Evolutionary conservation across 2,113 vertebrate genomes (phyloP), one percentile per base, ranked within the genome.

Genomic region (Nansenia antarctica): DNA sequence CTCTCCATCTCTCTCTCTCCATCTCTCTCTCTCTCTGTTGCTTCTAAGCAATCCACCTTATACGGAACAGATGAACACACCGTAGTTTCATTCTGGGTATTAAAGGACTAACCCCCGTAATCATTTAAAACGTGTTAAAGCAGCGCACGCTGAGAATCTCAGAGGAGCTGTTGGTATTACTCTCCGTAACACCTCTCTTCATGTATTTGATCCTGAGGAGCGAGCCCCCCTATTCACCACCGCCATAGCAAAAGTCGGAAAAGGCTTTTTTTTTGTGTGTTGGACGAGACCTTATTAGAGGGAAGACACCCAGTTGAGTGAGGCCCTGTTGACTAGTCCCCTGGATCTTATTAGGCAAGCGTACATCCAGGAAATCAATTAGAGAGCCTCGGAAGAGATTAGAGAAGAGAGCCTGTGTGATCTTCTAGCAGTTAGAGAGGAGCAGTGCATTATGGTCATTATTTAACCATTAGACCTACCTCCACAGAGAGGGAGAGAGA

Each of bases 381-480:
- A 84, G 73, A n/a, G 45, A 47, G 72, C 69, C 42, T 8, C 35
- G 82, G 73, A 81, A 74, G 53, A 83, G 80, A 91, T 86, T 83
- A 85, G 67, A 76, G 45, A 57, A 62, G 63, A 65, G 55, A 68
- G 69, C 77, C 34, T 35, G 70, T 75, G 76, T 83, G 75, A 84
- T 86, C 80, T 74, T 60, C 57, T 55, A 67, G 74, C 74, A 79
- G 78, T 86, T 87, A 83, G 84, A 85, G 78, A 81, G 76, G 69
- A 82, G 71, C 68, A 54, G 65, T 67, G 72, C n/a, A n/a, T n/a
- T n/a, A n/a, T 66, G 62, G 78, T 83, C 82, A 77, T 88, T 83
- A 85, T 81, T 84, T 86, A 75, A 72, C 77, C 78, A 83, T 87
- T 86, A 87, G 70, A 84, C 74, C 77, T 45, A 83, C 72, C 65